Base-by-base conservation (phyloP, 2,888 invertebrate species). In the Odontothrips loti region DNA sequence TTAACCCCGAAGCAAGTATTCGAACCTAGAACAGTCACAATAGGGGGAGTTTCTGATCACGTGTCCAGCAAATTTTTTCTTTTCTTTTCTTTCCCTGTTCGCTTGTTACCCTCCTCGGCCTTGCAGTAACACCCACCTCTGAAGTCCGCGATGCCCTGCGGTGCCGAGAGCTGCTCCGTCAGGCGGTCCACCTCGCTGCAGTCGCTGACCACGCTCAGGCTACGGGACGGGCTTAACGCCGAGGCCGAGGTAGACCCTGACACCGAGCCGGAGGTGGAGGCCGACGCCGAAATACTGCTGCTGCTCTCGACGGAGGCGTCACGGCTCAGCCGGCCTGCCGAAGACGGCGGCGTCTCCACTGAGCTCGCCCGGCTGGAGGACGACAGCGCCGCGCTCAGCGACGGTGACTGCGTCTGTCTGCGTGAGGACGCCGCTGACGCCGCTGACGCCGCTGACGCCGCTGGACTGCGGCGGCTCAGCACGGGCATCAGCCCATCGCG, bases 91-190 rank as follows among this genome's bases (percentile, higher is more conserved):
- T n/a, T n/a, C n/a, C n/a, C n/a, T n/a, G n/a, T n/a, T n/a, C n/a
- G n/a, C n/a, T n/a, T n/a, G n/a, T n/a, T n/a, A n/a, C n/a, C n/a
- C n/a, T n/a, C n/a, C n/a, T n/a, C n/a, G n/a, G n/a, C n/a, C n/a
- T n/a, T n/a, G n/a, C n/a, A n/a, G n/a, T n/a, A n/a, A n/a, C 12
- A 47, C 63, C 79, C 82, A 84, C 84, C 86, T 85, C 85, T 85
- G 82, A 86, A 85, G 80, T 85, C 84, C 34, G 85, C 85, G 51
- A 86, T 82, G 80, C 85, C 85, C 81, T 85, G 85, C 0, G 85
- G 84, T 79, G 82, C 81, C 3, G 84, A 84, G 43, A 86, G 83
- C 80, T 85, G 84, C 11, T 83, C 84, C 20, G 85, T 84, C 75
- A 85, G 82, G 79, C 84, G 82, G 63, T 84, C 84, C 34, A 85